phyloP scores from a whole-genome alignment of 2,797 vertebrate species.

The Geotrypetes seraphini region DNA sequence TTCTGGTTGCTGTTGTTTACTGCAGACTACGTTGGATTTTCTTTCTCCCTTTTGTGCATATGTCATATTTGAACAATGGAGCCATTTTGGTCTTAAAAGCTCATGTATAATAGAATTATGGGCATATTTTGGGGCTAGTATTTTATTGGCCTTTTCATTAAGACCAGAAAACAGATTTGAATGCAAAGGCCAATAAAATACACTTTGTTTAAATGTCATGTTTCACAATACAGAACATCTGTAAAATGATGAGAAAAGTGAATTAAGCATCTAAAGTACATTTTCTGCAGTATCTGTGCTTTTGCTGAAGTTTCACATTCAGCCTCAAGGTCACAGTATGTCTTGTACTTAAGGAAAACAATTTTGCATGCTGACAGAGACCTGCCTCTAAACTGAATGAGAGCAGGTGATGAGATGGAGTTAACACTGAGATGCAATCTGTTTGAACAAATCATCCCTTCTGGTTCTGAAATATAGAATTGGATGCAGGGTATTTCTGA shows the following conservation, averaged over 20 bases:
- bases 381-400: constrained; percentile 23
- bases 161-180: not conserved
- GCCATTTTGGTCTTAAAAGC: no score
- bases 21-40: no score
- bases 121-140: no score
- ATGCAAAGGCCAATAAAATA: no score
- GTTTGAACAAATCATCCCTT: constrained; percentile 18
- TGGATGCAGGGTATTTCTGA: constrained; percentile 23
- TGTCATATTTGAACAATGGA: no score
- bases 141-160: no score
- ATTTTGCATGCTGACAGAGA: constrained; percentile 20
- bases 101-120: no score
- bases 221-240: no score
- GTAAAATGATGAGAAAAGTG: no score
- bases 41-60: no score
- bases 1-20: no score
- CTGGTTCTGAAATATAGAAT: constrained; percentile 21
- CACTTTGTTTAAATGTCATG: no score
- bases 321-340: not conserved
- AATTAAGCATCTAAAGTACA: not conserved
- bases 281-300: not conserved
- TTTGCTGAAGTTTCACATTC: not conserved
- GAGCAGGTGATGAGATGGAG: constrained; percentile 22
- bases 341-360: constrained; percentile 4
- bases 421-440: constrained; percentile 33